A percentile compares a stretch with the other conserved stretches of the same genome.
Conservation (phyloP, 2,888 invertebrate species). For the Drepanosiphum platanoidis region DNA sequence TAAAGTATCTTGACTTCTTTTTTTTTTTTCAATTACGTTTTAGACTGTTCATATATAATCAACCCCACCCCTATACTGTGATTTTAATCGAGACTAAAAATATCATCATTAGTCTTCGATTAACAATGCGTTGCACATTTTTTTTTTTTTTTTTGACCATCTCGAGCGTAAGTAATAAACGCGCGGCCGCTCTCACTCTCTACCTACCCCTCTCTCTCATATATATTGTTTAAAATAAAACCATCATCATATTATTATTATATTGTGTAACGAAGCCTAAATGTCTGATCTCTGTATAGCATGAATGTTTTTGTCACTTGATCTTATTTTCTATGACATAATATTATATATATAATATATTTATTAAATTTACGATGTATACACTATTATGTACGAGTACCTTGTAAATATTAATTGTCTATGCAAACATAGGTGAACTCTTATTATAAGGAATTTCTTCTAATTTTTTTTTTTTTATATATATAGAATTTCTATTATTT, state of each 20-base stretch:
- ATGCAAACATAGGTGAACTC: background rate
- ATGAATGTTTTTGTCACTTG: conserved; percentile 15
- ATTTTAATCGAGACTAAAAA: conserved; percentile 46
- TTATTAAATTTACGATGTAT: conserved; percentile 2
- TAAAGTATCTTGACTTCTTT: too few species aligned
- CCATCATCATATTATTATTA: background rate
- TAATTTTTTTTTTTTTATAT: conserved; percentile 38
- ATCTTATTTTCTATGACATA: conserved; percentile 15
- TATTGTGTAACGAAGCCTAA: conserved; percentile 22
- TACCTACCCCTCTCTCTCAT: too few species aligned
- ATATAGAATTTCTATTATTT: conserved; percentile 37
- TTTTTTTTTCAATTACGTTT: background rate
- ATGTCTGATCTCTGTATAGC: conserved; percentile 51
- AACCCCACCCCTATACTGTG: conserved; percentile 22
- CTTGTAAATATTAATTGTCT: too few species aligned
- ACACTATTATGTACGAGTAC: conserved; percentile 17
- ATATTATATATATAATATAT: conserved; percentile 5
- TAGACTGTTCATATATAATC: conserved; percentile 17
- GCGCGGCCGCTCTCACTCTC: background rate
- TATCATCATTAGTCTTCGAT: conserved; percentile 24
- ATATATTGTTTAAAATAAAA: too few species aligned
- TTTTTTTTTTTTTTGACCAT: background rate
- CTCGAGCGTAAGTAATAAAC: background rate
- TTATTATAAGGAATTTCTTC: conserved; percentile 8
- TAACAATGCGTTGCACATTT: background rate